These are phyloP conservation scores for Larimichthys polyactis DNA, from an alignment of 2,113 vertebrate genomes.

Conservation along the genomic window DNA sequence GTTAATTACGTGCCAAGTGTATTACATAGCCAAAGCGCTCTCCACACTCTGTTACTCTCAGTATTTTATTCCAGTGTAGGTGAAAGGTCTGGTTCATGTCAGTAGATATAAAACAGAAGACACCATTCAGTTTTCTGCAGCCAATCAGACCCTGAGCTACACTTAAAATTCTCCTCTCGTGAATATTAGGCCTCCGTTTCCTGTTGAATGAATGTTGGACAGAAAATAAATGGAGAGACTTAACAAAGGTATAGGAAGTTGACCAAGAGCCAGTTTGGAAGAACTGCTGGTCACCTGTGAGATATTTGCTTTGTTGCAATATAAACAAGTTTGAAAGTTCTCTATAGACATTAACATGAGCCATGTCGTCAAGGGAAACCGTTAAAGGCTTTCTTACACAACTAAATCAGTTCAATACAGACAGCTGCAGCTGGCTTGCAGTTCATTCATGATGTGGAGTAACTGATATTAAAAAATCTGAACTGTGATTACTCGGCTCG, in stretches of 20 bases:
- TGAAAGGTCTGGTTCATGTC: constrained; percentile 46
- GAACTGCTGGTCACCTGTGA: constrained; percentile 42
- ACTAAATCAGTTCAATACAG: constrained; percentile 44
- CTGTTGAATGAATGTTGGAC: constrained; percentile 29
- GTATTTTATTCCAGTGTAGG: constrained; percentile 19
- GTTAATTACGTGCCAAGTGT: neutral
- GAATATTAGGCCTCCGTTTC: constrained; percentile 39
- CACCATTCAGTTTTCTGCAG: constrained; percentile 29
- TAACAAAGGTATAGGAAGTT: constrained; percentile 11
- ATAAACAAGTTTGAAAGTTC: constrained; percentile 32
- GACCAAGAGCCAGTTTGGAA: constrained; percentile 40
- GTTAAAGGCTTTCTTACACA: constrained; percentile 50
- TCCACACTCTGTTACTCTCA: constrained; percentile 1
- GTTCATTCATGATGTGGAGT: constrained; percentile 27
- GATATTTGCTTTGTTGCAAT: constrained; percentile 42
- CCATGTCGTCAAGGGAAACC: constrained; percentile 18
- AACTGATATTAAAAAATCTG: constrained; percentile 42
- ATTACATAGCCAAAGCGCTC: neutral
- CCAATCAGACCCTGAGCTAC: constrained; percentile 32
- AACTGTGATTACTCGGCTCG: constrained; percentile 36
- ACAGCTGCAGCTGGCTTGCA: constrained; percentile 50
- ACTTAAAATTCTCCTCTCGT: constrained; percentile 3
- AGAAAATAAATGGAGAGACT: constrained; percentile 5
- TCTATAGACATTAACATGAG: constrained; percentile 17
- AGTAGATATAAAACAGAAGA: constrained; percentile 8